A percentile compares a stretch with the other conserved stretches of the same genome.
Evolutionary conservation across 2,888 invertebrate genomes (phyloP).

Genomic region (Trissoscelio sp.): DNA sequence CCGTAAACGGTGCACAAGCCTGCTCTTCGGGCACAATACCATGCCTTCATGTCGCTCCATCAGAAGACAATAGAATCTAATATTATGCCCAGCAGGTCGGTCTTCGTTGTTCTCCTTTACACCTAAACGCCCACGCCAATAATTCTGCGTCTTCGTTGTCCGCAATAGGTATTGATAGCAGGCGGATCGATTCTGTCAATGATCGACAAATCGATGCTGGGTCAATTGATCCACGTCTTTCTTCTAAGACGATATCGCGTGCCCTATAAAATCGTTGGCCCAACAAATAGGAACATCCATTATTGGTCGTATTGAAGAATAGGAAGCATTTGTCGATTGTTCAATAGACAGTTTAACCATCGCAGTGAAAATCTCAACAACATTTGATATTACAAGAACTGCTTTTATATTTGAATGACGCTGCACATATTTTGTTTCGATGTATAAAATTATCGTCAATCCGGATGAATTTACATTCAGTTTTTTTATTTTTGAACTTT

Average conservation of each 20-base stretch:
- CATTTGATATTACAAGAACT: not conserved
- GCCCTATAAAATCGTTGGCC: constrained; percentile 46
- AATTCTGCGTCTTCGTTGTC: constrained; percentile 57
- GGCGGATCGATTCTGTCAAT: constrained; percentile 48
- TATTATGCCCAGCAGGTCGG: constrained; percentile 71
- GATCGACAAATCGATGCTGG: constrained; percentile 45
- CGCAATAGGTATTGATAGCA: constrained; percentile 50
- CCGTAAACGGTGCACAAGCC: constrained; percentile 70
- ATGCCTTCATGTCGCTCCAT: constrained; percentile 68
- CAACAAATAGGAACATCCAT: constrained; percentile 32
- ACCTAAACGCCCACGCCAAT: constrained; percentile 62
- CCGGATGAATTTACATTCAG: no score
- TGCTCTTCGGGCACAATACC: constrained; percentile 72
- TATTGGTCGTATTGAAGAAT: constrained; percentile 33
- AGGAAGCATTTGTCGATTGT: constrained; percentile 44
- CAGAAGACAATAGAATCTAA: constrained; percentile 76
- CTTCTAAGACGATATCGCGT: constrained; percentile 37
- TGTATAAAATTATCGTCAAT: no score
- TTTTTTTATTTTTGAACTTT: no score
- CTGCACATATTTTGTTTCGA: no score
- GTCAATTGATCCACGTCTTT: constrained; percentile 38
- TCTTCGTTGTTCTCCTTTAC: constrained; percentile 60
- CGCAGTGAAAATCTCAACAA: not conserved
- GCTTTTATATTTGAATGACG: no score
- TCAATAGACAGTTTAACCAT: constrained; percentile 16